phyloP scores from a whole-genome alignment of 2,888 invertebrate genomes.

The Drosophila mettleri region DNA sequence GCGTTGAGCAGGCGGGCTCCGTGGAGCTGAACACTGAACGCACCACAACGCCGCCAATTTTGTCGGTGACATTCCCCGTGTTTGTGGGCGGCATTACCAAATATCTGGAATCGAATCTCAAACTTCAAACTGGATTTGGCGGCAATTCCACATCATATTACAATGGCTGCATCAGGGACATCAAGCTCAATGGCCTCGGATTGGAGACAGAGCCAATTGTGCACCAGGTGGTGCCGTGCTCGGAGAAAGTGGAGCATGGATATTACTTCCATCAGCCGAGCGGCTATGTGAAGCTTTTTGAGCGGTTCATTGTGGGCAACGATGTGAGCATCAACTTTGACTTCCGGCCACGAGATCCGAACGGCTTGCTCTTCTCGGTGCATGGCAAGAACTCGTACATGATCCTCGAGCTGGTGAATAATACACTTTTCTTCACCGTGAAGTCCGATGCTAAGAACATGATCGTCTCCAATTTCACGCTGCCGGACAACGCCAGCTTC shows the following conservation, averaged over 20 bases:
- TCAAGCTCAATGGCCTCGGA: slow-evolving; percentile 89
- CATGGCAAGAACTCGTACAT: slow-evolving; percentile 93
- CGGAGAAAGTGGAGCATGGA: slow-evolving; percentile 91
- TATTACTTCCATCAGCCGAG: slow-evolving; percentile 93
- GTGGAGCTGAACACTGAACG: slow-evolving; percentile 86
- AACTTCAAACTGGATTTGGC: slow-evolving; percentile 74
- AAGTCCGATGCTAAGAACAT: slow-evolving; percentile 93
- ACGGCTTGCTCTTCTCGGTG: slow-evolving; percentile 94
- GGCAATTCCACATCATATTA: slow-evolving; percentile 87
- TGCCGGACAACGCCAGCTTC: slow-evolving; percentile 89
- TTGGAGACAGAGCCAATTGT: slow-evolving; percentile 87
- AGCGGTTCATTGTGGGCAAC: slow-evolving; percentile 91
- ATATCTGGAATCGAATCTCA: slow-evolving; percentile 85
- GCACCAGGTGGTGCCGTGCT: slow-evolving; percentile 91
- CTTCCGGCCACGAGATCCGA: slow-evolving; percentile 93
- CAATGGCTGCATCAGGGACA: slow-evolving; percentile 93
- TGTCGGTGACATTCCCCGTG: slow-evolving; percentile 89
- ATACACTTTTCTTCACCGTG: slow-evolving; percentile 91
- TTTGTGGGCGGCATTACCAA: slow-evolving; percentile 92
- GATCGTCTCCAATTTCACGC: slow-evolving; percentile 88
- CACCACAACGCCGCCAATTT: slow-evolving; percentile 85
- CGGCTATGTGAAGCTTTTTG: slow-evolving; percentile 89
- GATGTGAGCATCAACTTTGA: slow-evolving; percentile 93
- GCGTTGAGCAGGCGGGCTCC: slow-evolving; percentile 58
- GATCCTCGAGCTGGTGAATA: slow-evolving; percentile 94